Conservation (phyloP, 1,140 invertebrate genomes). For the Hylyphantes graminicola region DNA sequence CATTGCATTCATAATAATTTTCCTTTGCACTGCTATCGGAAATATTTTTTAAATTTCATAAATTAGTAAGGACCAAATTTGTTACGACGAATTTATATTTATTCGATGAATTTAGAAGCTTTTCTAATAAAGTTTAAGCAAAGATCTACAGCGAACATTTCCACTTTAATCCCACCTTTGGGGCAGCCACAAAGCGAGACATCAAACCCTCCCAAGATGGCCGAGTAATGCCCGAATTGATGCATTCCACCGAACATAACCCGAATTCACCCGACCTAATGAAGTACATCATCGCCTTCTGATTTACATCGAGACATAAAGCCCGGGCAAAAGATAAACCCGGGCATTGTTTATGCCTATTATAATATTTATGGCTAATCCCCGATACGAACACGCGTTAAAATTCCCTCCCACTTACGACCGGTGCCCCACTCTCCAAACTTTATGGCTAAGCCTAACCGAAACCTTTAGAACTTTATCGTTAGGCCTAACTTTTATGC, state of each 20-base stretch:
- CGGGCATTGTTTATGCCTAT: conserved; percentile 46
- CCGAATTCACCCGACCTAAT: conserved; percentile 40
- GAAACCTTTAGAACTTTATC: conserved; percentile 17
- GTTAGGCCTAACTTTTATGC: conserved; percentile 26
- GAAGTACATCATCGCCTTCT: conserved; percentile 45
- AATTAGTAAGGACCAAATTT: too few species aligned
- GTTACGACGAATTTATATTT: too few species aligned
- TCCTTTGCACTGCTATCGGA: too few species aligned
- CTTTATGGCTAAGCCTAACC: conserved; percentile 27
- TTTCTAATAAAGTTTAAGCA: too few species aligned
- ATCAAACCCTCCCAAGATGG: conserved; percentile 2
- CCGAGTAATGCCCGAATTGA: conserved; percentile 22
- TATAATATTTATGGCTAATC: conserved; percentile 51
- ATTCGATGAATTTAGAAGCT: too few species aligned
- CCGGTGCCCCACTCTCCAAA: background rate
- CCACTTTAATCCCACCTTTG: background rate
- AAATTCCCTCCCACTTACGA: conserved; percentile 24
- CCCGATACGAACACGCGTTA: conserved; percentile 24
- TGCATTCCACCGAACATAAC: conserved; percentile 26
- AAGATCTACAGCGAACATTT: too few species aligned
- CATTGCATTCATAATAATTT: too few species aligned
- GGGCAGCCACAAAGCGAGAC: background rate
- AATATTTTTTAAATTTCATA: too few species aligned
- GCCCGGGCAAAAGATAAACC: conserved; percentile 56
- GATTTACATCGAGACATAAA: conserved; percentile 55